Evolutionary conservation across 1,140 invertebrate species (phyloP).

Genomic region (Meloidogyne exigua): DNA sequence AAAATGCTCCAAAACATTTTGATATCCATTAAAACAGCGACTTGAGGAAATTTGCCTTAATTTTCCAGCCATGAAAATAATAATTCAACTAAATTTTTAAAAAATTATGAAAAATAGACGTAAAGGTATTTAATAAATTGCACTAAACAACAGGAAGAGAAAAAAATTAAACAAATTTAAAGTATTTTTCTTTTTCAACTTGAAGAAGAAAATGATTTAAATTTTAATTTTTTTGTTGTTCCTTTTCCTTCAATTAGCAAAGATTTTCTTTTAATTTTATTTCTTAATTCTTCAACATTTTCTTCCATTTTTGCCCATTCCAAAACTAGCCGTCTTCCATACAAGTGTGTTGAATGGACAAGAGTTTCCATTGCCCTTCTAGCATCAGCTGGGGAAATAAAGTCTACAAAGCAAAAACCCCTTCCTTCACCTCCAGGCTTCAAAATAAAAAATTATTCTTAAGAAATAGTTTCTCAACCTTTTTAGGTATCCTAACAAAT

Average conservation of each 20-base stretch:
- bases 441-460: not conserved
- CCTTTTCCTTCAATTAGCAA: not conserved
- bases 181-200: not conserved
- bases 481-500: constrained; percentile 84
- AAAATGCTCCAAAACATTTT: constrained; percentile 38
- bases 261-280: constrained; percentile 40
- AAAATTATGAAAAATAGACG: no score
- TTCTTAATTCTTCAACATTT: constrained; percentile 54
- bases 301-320: constrained; percentile 85
- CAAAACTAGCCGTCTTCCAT: constrained; percentile 85
- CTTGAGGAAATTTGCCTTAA: constrained; percentile 21
- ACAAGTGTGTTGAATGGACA: constrained; percentile 92
- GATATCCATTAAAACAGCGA: constrained; percentile 39
- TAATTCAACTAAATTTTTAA: no score
- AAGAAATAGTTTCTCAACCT: constrained; percentile 71
- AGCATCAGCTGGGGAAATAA: constrained; percentile 80
- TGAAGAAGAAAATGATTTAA: constrained; percentile 3
- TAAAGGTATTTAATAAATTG: not conserved
- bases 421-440: constrained; percentile 67
- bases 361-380: constrained; percentile 90
- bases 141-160: not conserved
- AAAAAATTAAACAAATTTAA: not conserved
- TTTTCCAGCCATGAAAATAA: not conserved
- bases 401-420: constrained; percentile 96
- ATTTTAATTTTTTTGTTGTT: not conserved